Evolutionary conservation across 2,888 invertebrate species (phyloP).

Genomic region (Bimastos eiseni): DNA sequence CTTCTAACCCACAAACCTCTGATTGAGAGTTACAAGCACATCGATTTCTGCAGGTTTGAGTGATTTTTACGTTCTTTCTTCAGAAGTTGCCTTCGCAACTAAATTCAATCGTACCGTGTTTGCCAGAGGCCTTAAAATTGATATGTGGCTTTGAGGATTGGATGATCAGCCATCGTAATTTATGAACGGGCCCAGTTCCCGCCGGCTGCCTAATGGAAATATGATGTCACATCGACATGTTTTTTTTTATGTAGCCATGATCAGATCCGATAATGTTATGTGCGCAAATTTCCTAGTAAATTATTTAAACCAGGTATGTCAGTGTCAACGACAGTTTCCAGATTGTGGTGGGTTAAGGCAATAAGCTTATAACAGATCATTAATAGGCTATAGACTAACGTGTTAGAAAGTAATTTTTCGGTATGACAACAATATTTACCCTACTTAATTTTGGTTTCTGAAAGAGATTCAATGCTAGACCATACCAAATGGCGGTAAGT

Average conservation of each 20-base stretch:
- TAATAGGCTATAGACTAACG: background rate
- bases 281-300: background rate
- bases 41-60: background rate
- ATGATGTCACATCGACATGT: background rate
- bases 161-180: background rate
- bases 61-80: background rate
- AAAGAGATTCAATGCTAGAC: background rate
- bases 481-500: background rate
- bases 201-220: conserved; percentile 6
- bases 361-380: background rate
- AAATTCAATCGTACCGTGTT: background rate
- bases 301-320: background rate
- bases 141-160: background rate
- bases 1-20: too few species aligned
- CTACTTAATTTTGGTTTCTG: background rate
- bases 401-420: background rate
- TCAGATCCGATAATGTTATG: background rate
- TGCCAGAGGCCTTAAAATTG: background rate
- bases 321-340: background rate
- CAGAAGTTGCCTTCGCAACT: background rate
- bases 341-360: background rate
- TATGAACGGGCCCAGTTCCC: background rate
- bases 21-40: too few species aligned
- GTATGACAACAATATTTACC: too few species aligned
- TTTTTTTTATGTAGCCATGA: background rate